Percentiles rank a stretch among this genome's conserved stretches.
phyloP scores from a whole-genome alignment of 2,888 invertebrate species.

The Aromia moschata region DNA sequence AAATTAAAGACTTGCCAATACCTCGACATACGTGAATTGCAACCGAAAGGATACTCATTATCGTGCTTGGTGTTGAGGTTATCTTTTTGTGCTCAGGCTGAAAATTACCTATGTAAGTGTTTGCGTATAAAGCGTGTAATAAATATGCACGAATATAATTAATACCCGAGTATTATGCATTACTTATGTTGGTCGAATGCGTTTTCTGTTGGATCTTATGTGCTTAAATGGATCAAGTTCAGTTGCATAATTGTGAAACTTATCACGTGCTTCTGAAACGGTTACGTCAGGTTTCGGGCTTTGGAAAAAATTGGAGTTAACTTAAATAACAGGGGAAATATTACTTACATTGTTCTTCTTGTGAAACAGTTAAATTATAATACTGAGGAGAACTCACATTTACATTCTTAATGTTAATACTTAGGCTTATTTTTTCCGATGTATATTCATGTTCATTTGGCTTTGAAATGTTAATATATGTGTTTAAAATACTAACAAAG shows the following conservation, averaged over 20 bases:
- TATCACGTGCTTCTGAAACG: constrained; percentile 4
- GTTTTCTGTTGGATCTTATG: constrained; percentile 8
- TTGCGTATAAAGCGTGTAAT: constrained; percentile 7
- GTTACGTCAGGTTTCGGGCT: constrained; percentile 1
- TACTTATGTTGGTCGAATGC: neutral
- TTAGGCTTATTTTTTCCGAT: too few relatives aligned
- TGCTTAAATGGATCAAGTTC: constrained; percentile 22
- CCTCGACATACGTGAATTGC: constrained; percentile 4
- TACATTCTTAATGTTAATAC: too few relatives aligned
- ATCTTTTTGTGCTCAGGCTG: neutral
- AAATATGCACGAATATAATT: neutral
- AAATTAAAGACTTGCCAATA: too few relatives aligned
- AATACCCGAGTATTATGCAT: neutral
- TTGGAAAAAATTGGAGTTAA: too few relatives aligned
- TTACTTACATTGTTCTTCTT: neutral
- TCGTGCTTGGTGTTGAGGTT: too few relatives aligned
- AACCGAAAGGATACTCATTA: neutral
- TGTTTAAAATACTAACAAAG: too few relatives aligned
- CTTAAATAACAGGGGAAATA: too few relatives aligned
- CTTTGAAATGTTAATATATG: too few relatives aligned
- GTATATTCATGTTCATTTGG: too few relatives aligned
- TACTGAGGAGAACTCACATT: too few relatives aligned
- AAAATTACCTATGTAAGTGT: constrained; percentile 1
- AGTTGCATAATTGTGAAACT: constrained; percentile 5
- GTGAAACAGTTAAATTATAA: neutral